Conservation (phyloP, 1,140 invertebrate genomes). For the Tetramorium parvispinum region DNA sequence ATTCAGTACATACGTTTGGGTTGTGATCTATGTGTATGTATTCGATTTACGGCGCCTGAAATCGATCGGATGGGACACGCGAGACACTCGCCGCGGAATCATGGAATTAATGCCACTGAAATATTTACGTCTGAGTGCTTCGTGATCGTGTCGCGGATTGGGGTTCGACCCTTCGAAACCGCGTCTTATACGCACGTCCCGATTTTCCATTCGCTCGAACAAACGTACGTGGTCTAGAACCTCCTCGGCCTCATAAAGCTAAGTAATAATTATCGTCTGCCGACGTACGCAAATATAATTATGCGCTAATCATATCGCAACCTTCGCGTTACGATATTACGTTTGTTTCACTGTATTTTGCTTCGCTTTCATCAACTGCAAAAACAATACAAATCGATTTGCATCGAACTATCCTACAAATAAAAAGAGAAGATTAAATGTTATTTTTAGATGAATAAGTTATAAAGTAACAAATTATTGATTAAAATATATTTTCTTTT, state of each 20-base stretch:
- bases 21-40: neutral
- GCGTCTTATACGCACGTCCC: neutral
- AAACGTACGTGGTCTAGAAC: neutral
- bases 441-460: neutral
- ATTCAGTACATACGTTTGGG: neutral
- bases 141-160: conserved; percentile 44
- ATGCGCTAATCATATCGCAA: neutral
- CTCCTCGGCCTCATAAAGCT: conserved; percentile 3
- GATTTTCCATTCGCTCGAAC: conserved; percentile 30
- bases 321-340: neutral
- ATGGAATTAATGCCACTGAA: conserved; percentile 54
- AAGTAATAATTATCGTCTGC: conserved; percentile 37
- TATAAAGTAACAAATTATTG: neutral
- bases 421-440: neutral
- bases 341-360: neutral
- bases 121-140: conserved; percentile 38
- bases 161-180: conserved; percentile 52
- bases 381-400: neutral
- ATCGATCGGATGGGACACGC: conserved; percentile 54
- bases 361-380: neutral
- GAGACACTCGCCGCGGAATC: conserved; percentile 44
- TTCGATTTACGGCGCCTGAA: conserved; percentile 21
- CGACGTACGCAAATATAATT: conserved; percentile 36
- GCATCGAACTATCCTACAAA: neutral
- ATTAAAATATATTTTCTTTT: neutral